A percentile compares a stretch with the other conserved stretches of the same genome.
phyloP scores from a whole-genome alignment of 2,888 invertebrate species.

The Amphipyra tragopoginis region DNA sequence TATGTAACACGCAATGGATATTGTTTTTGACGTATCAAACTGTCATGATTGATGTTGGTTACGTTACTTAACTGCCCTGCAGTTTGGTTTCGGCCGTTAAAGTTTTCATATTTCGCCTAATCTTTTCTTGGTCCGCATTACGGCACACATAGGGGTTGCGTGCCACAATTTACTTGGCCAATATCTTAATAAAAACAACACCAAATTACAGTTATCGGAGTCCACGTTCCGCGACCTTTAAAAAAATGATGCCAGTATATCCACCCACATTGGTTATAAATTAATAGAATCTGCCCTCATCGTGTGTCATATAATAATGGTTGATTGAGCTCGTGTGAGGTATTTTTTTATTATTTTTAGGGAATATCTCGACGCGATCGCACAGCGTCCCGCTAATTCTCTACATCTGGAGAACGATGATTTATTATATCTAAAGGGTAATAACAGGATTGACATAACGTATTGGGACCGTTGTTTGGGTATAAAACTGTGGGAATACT shows the following conservation, averaged over 20 bases:
- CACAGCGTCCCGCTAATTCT: slow-evolving; percentile 76
- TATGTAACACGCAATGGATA: too few relatives aligned
- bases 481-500: slow-evolving; percentile 20
- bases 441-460: slow-evolving; percentile 67
- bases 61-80: too few relatives aligned
- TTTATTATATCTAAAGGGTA: slow-evolving; percentile 76
- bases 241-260: slow-evolving; percentile 87
- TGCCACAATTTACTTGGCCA: slow-evolving; percentile 64
- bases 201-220: slow-evolving; percentile 81
- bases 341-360: slow-evolving; percentile 87
- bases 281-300: slow-evolving; percentile 89
- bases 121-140: slow-evolving; percentile 18
- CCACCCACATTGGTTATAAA: slow-evolving; percentile 90
- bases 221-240: slow-evolving; percentile 74
- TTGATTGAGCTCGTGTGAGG: slow-evolving; percentile 87
- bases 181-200: slow-evolving; percentile 80
- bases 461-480: slow-evolving; percentile 42
- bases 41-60: too few relatives aligned
- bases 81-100: too few relatives aligned
- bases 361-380: slow-evolving; percentile 77
- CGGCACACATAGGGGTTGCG: slow-evolving; percentile 32
- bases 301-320: slow-evolving; percentile 86
- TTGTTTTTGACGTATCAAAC: too few relatives aligned
- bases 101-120: background rate
- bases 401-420: slow-evolving; percentile 79